Base-by-base conservation (phyloP, 23 tunicate genomes). In the Styela clava region DNA sequence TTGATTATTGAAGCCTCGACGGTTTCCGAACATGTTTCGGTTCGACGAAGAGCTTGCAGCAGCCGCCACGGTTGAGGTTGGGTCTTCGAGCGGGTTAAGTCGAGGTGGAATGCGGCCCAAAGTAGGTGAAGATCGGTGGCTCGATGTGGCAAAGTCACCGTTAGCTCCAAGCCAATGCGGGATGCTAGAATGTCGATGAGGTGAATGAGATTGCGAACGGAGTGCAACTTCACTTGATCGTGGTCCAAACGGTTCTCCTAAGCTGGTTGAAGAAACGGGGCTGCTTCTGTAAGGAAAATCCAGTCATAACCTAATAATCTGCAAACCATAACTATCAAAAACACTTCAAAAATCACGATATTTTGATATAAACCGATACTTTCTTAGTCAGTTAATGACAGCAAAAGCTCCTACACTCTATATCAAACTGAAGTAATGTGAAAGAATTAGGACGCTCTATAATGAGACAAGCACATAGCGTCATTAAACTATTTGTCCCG, bases 21-120 rank as follows among this genome's bases (percentile, higher is more conserved):
- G 19, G 71, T 67, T 27, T 25, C 31, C 31, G 30, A 67, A 25
- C 71, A 67, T 67, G 22, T 67, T 67, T 67, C 71, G 19, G 71
- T 67, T 27, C 30, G 71, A 18, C 71, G 71, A 67, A 67, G 71
- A 67, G 2, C 31, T 67, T 18, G 71, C 71, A 18, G 71, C 71
- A 18, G 31, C 71, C 71, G 71, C 71, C 31, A 29, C 71, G n/a
- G 71, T 25, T 16, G 71, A 25, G 31, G 71, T 29, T 0, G 71
- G 71, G 71, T 67, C 71, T 67, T 67, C 71, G 16, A 67, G 22
- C 16, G 71, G 71, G 22, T 67, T 67, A 18, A 67, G 31, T 16
- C 71, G 71, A 18, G 71, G 71, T 27, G 71, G 71, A 67, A 67
- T 25, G 31, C 71, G 71, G 22, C n/a, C 71, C 24, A 67, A 22